Conservation (phyloP, 2,113 vertebrate genomes). For the Chamaea fasciata region DNA sequence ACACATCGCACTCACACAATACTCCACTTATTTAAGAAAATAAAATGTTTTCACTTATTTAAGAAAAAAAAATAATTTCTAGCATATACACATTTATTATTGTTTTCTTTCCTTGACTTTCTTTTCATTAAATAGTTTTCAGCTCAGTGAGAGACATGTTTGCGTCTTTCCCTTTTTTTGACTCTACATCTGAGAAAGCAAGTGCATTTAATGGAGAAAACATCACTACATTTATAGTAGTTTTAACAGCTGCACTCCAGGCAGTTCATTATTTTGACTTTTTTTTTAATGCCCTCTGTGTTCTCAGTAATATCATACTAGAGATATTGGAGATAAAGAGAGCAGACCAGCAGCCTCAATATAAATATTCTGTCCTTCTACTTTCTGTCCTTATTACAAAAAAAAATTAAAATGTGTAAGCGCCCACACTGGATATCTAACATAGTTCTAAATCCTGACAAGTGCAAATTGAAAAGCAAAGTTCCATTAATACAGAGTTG, state of each 20-base stretch:
- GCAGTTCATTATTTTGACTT: constrained; percentile 36
- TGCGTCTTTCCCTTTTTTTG: neutral
- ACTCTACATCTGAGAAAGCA: neutral
- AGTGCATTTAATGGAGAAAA: constrained; percentile 26
- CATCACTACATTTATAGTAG: neutral
- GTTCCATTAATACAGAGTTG: neutral
- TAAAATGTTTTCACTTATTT: neutral
- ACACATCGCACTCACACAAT: neutral
- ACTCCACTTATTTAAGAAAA: neutral
- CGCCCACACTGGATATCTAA: neutral
- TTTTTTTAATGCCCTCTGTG: neutral
- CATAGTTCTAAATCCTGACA: constrained; percentile 13
- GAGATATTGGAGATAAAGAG: neutral
- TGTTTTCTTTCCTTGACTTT: neutral
- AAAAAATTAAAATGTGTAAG: neutral
- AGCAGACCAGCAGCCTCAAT: neutral
- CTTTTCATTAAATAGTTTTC: neutral
- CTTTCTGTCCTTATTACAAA: neutral
- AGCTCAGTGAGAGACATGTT: neutral
- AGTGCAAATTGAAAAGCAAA: constrained; percentile 36
- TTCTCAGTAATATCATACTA: neutral
- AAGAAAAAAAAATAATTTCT: neutral
- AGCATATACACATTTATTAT: neutral
- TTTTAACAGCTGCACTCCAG: constrained; percentile 15
- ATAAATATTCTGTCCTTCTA: neutral